Conservation (phyloP, 2,113 vertebrate species). For the Festucalex cinctus region DNA sequence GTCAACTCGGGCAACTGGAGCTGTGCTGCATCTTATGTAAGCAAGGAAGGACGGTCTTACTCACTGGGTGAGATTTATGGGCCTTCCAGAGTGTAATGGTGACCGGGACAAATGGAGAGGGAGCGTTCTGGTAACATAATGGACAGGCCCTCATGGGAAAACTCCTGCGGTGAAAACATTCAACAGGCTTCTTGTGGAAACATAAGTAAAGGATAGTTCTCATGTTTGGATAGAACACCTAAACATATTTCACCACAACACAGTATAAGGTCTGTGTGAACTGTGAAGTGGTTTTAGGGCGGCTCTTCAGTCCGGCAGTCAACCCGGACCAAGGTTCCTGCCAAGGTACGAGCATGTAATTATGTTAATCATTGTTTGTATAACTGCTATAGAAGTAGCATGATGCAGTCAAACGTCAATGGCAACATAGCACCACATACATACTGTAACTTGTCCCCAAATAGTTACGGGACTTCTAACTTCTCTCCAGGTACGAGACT, state of each 20-base stretch:
- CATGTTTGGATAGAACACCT: neutral
- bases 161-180: neutral
- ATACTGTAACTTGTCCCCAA: neutral
- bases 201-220: neutral
- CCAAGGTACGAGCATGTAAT: constrained; percentile 45
- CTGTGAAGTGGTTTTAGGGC: constrained; percentile 51
- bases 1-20: neutral
- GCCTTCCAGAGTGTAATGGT: constrained; percentile 23
- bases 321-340: constrained; percentile 28
- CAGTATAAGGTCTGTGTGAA: neutral
- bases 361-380: constrained; percentile 56
- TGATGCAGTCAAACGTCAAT: constrained; percentile 21
- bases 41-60: constrained; percentile 3
- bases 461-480: neutral
- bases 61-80: constrained; percentile 25
- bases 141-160: constrained; percentile 3
- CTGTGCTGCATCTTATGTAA: constrained; percentile 8
- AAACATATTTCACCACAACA: constrained; percentile 10
- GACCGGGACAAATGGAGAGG: constrained; percentile 18
- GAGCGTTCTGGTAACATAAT: neutral
- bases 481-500: too few species aligned
- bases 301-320: constrained; percentile 30
- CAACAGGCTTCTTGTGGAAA: neutral
- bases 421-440: constrained; percentile 23
- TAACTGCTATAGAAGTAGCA: constrained; percentile 36